These are phyloP conservation scores for Spea hammondii DNA, from an alignment of 2,797 vertebrate species.

Conservation along the genomic window DNA sequence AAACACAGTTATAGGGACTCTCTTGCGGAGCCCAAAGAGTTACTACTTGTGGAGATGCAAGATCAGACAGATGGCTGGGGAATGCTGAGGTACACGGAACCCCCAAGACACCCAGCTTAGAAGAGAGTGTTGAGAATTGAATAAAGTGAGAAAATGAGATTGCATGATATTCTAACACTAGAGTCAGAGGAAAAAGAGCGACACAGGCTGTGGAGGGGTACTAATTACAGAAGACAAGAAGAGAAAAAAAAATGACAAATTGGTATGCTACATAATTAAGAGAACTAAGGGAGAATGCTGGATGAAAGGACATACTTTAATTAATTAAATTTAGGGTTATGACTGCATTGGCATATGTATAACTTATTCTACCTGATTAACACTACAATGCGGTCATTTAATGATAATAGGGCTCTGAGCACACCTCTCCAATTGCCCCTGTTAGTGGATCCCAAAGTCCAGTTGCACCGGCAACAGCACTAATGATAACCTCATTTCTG, in stretches of 20 bases:
- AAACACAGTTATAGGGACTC: constrained; percentile 26
- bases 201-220: constrained; percentile 10
- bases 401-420: too few relatives aligned
- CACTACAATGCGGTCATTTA: too few relatives aligned
- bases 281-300: constrained; percentile 2
- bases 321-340: background rate
- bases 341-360: too few relatives aligned
- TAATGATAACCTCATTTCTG: too few relatives aligned
- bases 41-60: constrained; percentile 31
- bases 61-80: constrained; percentile 48
- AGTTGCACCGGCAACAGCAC: too few relatives aligned
- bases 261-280: constrained; percentile 21
- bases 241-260: constrained; percentile 23
- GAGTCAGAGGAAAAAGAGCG: constrained; percentile 29
- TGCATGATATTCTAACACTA: constrained; percentile 40
- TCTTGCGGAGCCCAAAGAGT: constrained; percentile 34
- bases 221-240: constrained; percentile 13
- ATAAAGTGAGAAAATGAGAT: constrained; percentile 50
- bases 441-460: too few relatives aligned
- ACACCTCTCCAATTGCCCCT: too few relatives aligned
- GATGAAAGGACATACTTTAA: constrained; percentile 16
- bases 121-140: constrained; percentile 43
- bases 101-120: constrained; percentile 37
- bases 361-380: too few relatives aligned
- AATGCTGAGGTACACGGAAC: constrained; percentile 26